These are phyloP conservation scores for Phymanthus crucifer DNA, from an alignment of 92 coral and sea anemone genomes.

Conservation along the genomic window DNA sequence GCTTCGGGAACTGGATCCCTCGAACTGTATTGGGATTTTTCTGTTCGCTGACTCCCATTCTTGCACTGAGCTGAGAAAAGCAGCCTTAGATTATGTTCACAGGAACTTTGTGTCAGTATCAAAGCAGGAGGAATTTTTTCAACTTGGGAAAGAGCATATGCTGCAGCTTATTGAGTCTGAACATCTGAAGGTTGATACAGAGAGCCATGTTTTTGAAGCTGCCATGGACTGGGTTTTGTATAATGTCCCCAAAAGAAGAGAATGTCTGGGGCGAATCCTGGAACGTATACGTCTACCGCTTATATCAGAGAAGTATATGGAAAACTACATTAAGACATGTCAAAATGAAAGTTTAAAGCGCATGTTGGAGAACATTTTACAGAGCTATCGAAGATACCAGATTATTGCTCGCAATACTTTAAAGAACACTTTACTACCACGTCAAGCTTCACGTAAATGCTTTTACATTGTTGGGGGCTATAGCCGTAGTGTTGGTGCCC, in stretches of 20 bases:
- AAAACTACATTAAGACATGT: slow-evolving; percentile 54
- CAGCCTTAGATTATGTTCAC: slow-evolving; percentile 70
- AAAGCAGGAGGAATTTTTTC: slow-evolving; percentile 77
- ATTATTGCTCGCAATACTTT: slow-evolving; percentile 50
- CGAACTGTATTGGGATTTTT: slow-evolving; percentile 82
- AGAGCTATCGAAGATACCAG: slow-evolving; percentile 73
- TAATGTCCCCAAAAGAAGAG: slow-evolving; percentile 64
- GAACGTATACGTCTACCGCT: slow-evolving; percentile 81
- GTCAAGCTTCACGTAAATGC: slow-evolving; percentile 82
- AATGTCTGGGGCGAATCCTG: slow-evolving; percentile 70
- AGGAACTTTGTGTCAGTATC: slow-evolving; percentile 72
- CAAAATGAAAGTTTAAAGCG: slow-evolving; percentile 73
- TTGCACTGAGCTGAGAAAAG: slow-evolving; percentile 56
- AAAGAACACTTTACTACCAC: slow-evolving; percentile 51
- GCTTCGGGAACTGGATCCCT: slow-evolving; percentile 71
- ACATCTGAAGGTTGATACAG: slow-evolving; percentile 79
- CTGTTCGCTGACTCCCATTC: slow-evolving; percentile 78
- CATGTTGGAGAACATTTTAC: slow-evolving; percentile 63
- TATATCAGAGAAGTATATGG: slow-evolving; percentile 70
- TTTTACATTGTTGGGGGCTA: slow-evolving; percentile 90
- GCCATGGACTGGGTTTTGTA: slow-evolving; percentile 78
- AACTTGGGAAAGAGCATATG: slow-evolving; percentile 47
- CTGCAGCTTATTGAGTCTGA: slow-evolving; percentile 76
- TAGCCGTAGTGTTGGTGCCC: slow-evolving; percentile 71
- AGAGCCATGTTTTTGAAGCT: slow-evolving; percentile 82